These are phyloP conservation scores for Nibea albiflora DNA, from an alignment of 2,113 vertebrate genomes.

Conservation along the genomic window DNA sequence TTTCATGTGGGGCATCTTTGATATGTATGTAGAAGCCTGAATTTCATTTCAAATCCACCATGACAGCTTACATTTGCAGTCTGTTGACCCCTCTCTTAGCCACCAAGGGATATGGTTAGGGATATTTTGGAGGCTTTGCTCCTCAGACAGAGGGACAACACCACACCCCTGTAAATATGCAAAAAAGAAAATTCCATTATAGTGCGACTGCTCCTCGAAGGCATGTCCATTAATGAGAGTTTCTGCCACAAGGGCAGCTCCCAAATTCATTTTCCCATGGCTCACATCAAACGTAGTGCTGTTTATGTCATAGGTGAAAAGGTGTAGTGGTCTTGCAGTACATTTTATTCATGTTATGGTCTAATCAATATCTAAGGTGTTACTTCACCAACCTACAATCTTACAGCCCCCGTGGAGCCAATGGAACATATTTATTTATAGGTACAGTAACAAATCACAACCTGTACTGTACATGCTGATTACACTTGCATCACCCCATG, in stretches of 20 bases:
- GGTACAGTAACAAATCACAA: conserved; percentile 44
- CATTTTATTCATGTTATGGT: conserved; percentile 9
- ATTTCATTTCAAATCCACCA: conserved; percentile 33
- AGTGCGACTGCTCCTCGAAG: conserved; percentile 29
- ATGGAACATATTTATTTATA: conserved; percentile 30
- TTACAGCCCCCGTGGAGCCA: not conserved
- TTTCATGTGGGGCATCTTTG: conserved; percentile 39
- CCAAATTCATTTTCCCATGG: conserved; percentile 34
- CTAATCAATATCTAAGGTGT: conserved; percentile 14
- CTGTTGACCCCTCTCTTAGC: conserved; percentile 41
- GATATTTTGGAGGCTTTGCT: conserved; percentile 44
- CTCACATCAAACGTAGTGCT: conserved; percentile 40
- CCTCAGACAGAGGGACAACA: conserved; percentile 27
- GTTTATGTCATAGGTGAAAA: conserved; percentile 28
- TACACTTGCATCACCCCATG: conserved; percentile 36
- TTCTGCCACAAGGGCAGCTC: conserved; percentile 34
- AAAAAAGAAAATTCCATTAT: conserved; percentile 21
- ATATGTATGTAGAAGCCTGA: conserved; percentile 37
- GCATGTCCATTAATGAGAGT: conserved; percentile 32
- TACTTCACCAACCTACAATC: not conserved
- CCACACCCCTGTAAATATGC: conserved; percentile 26
- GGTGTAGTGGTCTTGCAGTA: conserved; percentile 6
- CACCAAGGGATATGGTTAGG: conserved; percentile 22
- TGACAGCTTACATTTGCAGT: conserved; percentile 45
- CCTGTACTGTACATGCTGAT: conserved; percentile 42